phyloP scores from a whole-genome alignment of 2,113 vertebrate species.

The Platysteira castanea region DNA sequence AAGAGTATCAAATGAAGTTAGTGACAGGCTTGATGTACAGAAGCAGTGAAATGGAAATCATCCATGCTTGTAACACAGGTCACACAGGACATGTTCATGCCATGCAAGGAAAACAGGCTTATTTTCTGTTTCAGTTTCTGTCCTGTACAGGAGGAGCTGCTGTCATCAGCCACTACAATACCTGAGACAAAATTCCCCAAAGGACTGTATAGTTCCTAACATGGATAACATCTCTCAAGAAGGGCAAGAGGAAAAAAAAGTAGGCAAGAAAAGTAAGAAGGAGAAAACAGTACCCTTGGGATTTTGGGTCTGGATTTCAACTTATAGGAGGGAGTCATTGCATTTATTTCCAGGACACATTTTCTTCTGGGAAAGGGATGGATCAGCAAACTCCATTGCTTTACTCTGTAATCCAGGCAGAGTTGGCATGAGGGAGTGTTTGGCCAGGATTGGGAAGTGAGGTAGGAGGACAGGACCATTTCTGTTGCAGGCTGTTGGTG shows the following conservation, averaged over 20 bases:
- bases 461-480: not conserved
- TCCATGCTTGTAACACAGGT: not conserved
- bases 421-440: not conserved
- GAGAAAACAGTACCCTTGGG: not conserved
- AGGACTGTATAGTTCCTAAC: not conserved
- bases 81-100: fast-evolving
- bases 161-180: not conserved
- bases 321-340: not conserved
- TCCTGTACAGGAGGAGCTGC: not conserved
- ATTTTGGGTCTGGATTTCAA: not conserved
- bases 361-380: not conserved
- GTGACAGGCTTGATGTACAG: not conserved
- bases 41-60: not conserved
- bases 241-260: not conserved
- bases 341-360: not conserved
- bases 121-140: not conserved
- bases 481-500: not conserved
- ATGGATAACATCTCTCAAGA: not conserved
- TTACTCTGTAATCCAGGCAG: not conserved
- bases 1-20: not conserved
- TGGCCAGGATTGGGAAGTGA: not conserved
- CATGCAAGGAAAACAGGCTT: not conserved
- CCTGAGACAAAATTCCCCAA: not conserved
- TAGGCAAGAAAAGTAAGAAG: not conserved
- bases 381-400: fast-evolving